Base-by-base conservation (phyloP, 2,113 vertebrate genomes). In the Plectropomus leopardus region DNA sequence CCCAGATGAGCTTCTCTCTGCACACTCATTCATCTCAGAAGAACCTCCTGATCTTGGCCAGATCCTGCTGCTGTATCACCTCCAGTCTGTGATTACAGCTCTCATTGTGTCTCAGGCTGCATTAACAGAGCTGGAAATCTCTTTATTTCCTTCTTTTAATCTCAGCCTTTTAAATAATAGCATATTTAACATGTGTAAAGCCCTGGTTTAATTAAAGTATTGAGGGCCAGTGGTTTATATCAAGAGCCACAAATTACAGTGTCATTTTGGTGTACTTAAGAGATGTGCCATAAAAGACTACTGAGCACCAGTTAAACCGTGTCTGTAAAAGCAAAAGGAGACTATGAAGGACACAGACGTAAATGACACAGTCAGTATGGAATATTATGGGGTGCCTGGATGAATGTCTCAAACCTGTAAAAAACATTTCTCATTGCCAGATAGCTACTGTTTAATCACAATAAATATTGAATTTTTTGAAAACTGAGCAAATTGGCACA, bases 11-110 rank as follows among this genome's bases (percentile, higher is more conserved):
- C 60, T 64, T 53, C 28, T 72, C 40, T 67, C 76, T 74, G 70
- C 59, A 32, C 44, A 64, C 50, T 74, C 72, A 57, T 82, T 85
- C 64, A 72, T 85, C 82, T 84, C 74, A 60, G 58, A 84, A 54
- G 34, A 75, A 64, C 54, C 60, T 75, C 71, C 54, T 58, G 73
- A 72, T 79, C 72, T 24, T 17, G 23, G 42, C 3, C 11, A 74
- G 54, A 64, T 58, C 73, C 71, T 69, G 57, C 68, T 59, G 45
- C 61, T 59, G 58, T 54, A 45, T 70, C 58, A 69, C 59, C 66
- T 66, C 42, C 55, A 71, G 17, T 53, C 28, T 65, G 59, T 72
- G 42, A 79, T 74, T 61, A 24, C 45, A 67, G 5, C 54, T 75
- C 69, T 44, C 8, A 45, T 82, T 63, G 67, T 44, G 24, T 67